A percentile compares a stretch with the other conserved stretches of the same genome.
phyloP scores from a whole-genome alignment of 37 sponge, comb jelly and placozoan species.

The Axinella damicornis region DNA sequence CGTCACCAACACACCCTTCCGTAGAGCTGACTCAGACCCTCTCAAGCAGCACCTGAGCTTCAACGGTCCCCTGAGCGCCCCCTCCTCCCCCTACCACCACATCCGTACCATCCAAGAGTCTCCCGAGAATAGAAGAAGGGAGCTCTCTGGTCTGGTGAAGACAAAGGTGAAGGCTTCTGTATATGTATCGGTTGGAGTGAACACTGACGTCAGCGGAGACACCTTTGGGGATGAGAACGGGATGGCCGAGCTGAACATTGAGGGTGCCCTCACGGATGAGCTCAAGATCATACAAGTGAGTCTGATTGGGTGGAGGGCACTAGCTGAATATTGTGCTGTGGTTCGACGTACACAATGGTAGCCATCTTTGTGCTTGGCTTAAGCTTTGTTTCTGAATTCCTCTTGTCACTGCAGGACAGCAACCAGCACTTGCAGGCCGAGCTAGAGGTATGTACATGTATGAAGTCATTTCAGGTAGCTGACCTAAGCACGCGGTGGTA shows the following conservation, averaged over 20 bases:
- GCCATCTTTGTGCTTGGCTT: no score
- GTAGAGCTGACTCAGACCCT: conserved; percentile 47
- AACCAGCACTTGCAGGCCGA: not conserved
- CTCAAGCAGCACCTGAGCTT: conserved; percentile 15
- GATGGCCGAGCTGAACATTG: conserved; percentile 44
- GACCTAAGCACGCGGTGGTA: no score
- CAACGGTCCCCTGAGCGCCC: not conserved
- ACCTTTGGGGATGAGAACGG: not conserved
- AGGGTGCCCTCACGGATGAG: conserved; percentile 79
- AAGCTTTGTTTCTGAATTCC: no score
- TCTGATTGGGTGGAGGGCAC: no score
- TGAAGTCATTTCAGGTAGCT: not conserved
- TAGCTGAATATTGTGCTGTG: no score
- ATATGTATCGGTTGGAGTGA: conserved; percentile 32
- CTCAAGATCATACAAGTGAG: conserved; percentile 58
- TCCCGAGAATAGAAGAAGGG: conserved; percentile 7
- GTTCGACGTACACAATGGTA: no score
- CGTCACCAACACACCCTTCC: conserved; percentile 28
- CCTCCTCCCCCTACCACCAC: conserved; percentile 2
- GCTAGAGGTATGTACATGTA: conserved; percentile 14
- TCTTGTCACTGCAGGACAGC: not conserved
- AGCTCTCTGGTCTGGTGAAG: not conserved
- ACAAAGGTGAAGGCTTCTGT: no score
- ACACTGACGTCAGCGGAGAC: conserved; percentile 43
- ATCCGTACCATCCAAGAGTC: not conserved